Conservation (phyloP, 2,797 vertebrate genomes). For the Pogonophryne albipinna region DNA sequence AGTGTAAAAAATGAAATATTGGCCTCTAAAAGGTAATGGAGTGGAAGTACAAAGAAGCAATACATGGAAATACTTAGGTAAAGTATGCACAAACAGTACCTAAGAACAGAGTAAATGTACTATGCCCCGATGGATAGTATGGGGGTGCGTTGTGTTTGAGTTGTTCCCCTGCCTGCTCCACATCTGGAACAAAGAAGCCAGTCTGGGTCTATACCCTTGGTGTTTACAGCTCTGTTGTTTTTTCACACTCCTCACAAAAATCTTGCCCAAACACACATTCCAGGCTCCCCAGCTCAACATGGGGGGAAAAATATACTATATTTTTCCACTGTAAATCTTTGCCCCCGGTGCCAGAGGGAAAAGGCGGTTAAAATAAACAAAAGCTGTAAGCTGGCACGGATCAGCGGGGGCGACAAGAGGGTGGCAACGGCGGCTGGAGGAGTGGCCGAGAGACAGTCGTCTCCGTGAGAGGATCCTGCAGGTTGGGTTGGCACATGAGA, state of each 20-base stretch:
- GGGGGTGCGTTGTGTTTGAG: conserved; percentile 49
- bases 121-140: conserved; percentile 34
- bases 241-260: conserved; percentile 82
- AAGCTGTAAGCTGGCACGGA: conserved; percentile 64
- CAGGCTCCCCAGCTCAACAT: conserved; percentile 81
- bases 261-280: conserved; percentile 82
- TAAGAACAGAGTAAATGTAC: no score
- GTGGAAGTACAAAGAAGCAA: no score
- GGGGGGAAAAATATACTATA: conserved; percentile 68
- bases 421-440: conserved; percentile 29
- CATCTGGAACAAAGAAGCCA: conserved; percentile 84
- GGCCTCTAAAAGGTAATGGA: no score
- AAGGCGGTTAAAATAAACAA: conserved; percentile 60
- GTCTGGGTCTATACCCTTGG: conserved; percentile 75
- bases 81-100: no score
- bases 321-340: conserved; percentile 86
- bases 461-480: conserved; percentile 51
- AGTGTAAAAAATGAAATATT: no score
- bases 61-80: no score
- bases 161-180: conserved; percentile 55
- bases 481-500: conserved; percentile 58
- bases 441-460: conserved; percentile 25
- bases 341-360: conserved; percentile 48
- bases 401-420: conserved; percentile 46
- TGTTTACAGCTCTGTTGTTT: conserved; percentile 85